Evolutionary conservation across 2,113 vertebrate species (phyloP), one percentile per base, ranked within the genome.

Genomic region (Odocoileus hemionus): DNA sequence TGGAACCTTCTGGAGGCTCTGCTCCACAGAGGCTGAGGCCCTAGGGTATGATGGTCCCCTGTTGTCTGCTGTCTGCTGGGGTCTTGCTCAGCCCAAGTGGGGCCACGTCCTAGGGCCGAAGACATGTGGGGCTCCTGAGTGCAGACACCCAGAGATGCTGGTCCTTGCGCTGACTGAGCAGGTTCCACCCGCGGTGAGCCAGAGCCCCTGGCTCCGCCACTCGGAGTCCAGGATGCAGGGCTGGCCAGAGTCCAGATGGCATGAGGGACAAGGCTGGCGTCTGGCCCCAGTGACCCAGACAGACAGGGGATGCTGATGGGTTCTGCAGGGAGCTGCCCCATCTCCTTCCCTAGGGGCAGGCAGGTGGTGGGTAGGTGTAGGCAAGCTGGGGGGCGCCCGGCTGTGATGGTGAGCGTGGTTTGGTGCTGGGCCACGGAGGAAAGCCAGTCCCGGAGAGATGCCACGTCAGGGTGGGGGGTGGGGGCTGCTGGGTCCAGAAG

Each of bases 161-260:
- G 33, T 45, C 45, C 74, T 16, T 10, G 25, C 0, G 2, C 33
- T 23, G 36, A 50, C 39, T n/a, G 47, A 43, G 11, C 5, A 21
- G 50, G 26, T 28, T 60, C 17, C n/a, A 25, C n/a, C 23, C 36
- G 15, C 33, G 30, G 33, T 28, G 43, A 79, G 15, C 10, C 33
- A 15, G n/a, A 25, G 36, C 21, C 8, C 19, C 54, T 1, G 6
- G 33, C 54, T 45, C 45, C 7, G 10, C 74, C 25, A 36, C 76
- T n/a, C 1, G 0, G 86, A 82, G 60, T 43, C 47, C 0, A 8
- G 21, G 50, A 25, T 2, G 2, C 6, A 28, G 60, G 30, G 57
- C 45, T 64, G 54, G 74, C 28, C n/a, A 54, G 74, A 26, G 54
- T 10, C 8, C 8, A 21, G 80, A 25, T 0, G n/a, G 28, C 43